Evolutionary conservation across 2,113 vertebrate genomes (phyloP), one percentile per base, ranked within the genome.

Genomic region (Ophiodon elongatus): DNA sequence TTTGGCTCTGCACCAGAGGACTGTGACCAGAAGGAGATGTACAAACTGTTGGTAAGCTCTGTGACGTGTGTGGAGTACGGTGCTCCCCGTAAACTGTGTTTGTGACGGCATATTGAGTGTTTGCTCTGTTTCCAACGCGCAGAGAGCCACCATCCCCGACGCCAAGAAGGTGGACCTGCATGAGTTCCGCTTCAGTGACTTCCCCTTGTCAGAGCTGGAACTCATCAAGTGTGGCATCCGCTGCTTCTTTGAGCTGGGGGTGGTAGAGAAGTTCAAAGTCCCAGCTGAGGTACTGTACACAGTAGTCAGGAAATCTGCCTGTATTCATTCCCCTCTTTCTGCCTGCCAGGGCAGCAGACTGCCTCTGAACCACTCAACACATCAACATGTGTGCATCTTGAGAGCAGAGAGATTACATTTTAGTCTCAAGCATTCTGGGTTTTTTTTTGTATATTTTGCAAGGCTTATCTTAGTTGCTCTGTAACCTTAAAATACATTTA

Each of bases 221-320:
- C 89, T 99, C 74, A 96, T 99, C 88, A 96, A 96, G 79, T 97
- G 96, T 76, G 97, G 97, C 15, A 96, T 99, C 47, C 95, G 96
- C 52, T 93, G 97, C 25, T 99, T 99, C 94, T 97, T 98, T 85
- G 97, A 99, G 89, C 95, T 99, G 60, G 97, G 97, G 1, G 97
- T 95, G 71, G 96, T 99, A 33, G 97, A 98, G 87, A 99, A 99
- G 91, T 99, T 99, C 91, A 98, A 98, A 96, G 96, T 99, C n/a
- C 97, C 97, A 1, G 93, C 96, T 59, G 96, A 99, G 96, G 98
- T 98, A 85, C 13, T 7, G 31, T 14, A 10, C n/a, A n/a, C n/a
- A n/a, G 21, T 21, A 14, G 41, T 43, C 43, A 45, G 17, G 19
- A 39, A 64, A 71, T 6, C 19, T 57, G 13, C 1, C 14, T 25